A percentile compares a stretch with the other conserved stretches of the same genome.
Evolutionary conservation across 2,113 vertebrate genomes (phyloP).

Genomic region (Tylochromis polylepis): DNA sequence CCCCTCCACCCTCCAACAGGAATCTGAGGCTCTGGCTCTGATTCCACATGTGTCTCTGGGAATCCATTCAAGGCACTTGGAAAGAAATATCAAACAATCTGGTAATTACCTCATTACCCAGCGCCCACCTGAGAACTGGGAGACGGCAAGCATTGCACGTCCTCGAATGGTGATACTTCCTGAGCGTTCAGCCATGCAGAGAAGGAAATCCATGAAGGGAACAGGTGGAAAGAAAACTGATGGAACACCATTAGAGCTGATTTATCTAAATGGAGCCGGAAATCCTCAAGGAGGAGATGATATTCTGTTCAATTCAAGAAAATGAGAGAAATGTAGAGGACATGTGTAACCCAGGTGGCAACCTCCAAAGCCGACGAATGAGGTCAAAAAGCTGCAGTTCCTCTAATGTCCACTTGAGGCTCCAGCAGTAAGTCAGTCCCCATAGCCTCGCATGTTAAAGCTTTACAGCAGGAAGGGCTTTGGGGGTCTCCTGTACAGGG

Average conservation of each 20-base stretch:
- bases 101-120: conserved; percentile 2
- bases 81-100: conserved; percentile 4
- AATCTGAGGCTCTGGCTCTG: not conserved
- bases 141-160: not conserved
- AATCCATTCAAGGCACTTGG: not conserved
- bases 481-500: not conserved
- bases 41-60: not conserved
- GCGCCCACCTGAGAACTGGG: not conserved
- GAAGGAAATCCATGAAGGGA: not conserved
- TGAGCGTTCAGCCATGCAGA: not conserved
- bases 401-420: not conserved
- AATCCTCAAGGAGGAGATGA: not conserved
- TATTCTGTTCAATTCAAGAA: not conserved
- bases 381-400: not conserved
- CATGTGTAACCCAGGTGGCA: not conserved
- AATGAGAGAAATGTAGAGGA: not conserved
- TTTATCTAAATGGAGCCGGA: not conserved
- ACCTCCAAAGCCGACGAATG: not conserved
- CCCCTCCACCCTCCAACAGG: not conserved
- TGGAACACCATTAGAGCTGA: not conserved
- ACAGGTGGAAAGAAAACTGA: not conserved
- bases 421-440: not conserved
- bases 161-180: not conserved
- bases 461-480: not conserved
- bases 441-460: not conserved